These are phyloP conservation scores for Ariolimax columbianus DNA, from an alignment of 2,888 invertebrate species.

Conservation along the genomic window DNA sequence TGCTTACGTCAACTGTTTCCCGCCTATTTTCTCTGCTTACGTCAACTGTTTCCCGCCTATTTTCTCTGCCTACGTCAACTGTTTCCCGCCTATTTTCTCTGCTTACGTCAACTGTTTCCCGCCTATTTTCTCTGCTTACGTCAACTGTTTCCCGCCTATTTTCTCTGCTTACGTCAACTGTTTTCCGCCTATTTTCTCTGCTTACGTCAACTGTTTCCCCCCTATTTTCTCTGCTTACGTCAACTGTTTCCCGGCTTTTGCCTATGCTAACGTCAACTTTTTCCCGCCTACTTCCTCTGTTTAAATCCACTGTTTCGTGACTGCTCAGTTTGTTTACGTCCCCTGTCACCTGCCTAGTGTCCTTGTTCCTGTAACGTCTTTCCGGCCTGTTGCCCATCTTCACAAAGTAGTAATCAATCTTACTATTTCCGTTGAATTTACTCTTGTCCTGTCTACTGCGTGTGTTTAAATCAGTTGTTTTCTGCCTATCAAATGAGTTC, in stretches of 20 bases:
- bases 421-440: not conserved
- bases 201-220: no score
- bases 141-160: not conserved
- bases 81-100: no score
- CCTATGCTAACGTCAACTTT: not conserved
- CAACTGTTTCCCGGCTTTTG: not conserved
- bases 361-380: not conserved
- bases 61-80: no score
- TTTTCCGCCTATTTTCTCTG: not conserved
- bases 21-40: no score
- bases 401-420: not conserved
- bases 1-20: no score
- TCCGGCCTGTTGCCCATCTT: not conserved
- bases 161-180: no score
- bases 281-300: not conserved
- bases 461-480: not conserved
- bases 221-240: no score
- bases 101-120: not conserved
- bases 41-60: not conserved
- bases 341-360: not conserved
- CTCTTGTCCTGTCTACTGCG: not conserved
- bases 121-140: no score
- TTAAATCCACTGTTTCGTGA: not conserved
- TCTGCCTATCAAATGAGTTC: not conserved
- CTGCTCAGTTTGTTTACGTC: not conserved